Base-by-base conservation (phyloP, 2,888 invertebrate genomes). In the Apamea sordens region DNA sequence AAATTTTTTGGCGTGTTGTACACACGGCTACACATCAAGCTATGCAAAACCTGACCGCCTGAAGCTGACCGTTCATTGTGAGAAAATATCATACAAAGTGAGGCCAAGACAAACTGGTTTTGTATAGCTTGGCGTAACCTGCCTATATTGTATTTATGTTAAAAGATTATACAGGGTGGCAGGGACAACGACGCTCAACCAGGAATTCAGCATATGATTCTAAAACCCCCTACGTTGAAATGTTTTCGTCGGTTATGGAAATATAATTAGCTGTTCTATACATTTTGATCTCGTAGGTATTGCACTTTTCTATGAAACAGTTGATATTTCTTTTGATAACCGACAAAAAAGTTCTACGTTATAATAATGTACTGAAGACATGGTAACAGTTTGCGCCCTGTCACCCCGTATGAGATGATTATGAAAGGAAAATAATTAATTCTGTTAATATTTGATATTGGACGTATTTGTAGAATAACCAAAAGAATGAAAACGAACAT, bases 1-100 rank as follows among this genome's bases (percentile, higher is more conserved):
- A 70, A 81, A 63, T 71, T 80, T 63, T 79, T 80, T 79, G 70
- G 73, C 53, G 21, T 73, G 72, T 72, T 28, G 10, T 32, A 7
- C n/a, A n/a, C n/a, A n/a, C n/a, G n/a, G n/a, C n/a, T n/a, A n/a
- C n/a, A n/a, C n/a, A n/a, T n/a, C n/a, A n/a, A n/a, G n/a, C n/a
- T n/a, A n/a, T n/a, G n/a, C n/a, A n/a, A n/a, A n/a, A n/a, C n/a
- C n/a, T n/a, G n/a, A n/a, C n/a, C n/a, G n/a, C n/a, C n/a, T n/a
- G n/a, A n/a, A n/a, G n/a, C n/a, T n/a, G n/a, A n/a, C n/a, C n/a
- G n/a, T n/a, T n/a, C n/a, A n/a, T n/a, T n/a, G n/a, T n/a, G n/a
- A n/a, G n/a, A n/a, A n/a, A n/a, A n/a, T n/a, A n/a, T n/a, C n/a
- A n/a, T n/a, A n/a, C n/a, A n/a, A n/a, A n/a, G n/a, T n/a, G n/a